phyloP scores from a whole-genome alignment of 2,888 invertebrate genomes.

The Hypercompe scribonia region DNA sequence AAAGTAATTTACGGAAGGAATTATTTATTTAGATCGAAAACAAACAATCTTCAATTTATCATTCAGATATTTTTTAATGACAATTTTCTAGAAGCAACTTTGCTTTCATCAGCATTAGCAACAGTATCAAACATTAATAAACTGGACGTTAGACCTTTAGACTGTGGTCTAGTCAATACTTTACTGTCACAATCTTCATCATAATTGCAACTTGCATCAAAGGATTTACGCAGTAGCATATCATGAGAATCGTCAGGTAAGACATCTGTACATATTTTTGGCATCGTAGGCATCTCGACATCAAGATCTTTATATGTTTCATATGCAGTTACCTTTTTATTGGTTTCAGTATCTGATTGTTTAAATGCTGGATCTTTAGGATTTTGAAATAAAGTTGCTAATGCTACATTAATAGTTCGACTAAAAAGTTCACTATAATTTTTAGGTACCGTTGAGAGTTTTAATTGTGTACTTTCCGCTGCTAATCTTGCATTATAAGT shows the following conservation, averaged over 20 bases:
- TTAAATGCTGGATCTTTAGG: background rate
- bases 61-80: background rate
- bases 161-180: background rate
- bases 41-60: background rate
- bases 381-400: slow-evolving; percentile 1
- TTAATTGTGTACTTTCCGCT: background rate
- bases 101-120: background rate
- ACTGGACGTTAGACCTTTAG: background rate
- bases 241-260: background rate
- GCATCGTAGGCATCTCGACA: background rate
- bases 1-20: background rate
- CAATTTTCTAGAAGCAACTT: background rate
- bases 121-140: background rate
- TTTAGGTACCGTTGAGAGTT: background rate
- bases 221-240: background rate
- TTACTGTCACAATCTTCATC: background rate
- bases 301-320: background rate
- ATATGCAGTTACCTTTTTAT: background rate
- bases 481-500: background rate
- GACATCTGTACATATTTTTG: background rate
- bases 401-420: background rate
- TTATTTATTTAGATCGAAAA: slow-evolving; percentile 1
- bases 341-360: background rate
- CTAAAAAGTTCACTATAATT: background rate
- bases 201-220: background rate